Base-by-base conservation (phyloP, 2,888 invertebrate genomes). In the Gerris lacustris region DNA sequence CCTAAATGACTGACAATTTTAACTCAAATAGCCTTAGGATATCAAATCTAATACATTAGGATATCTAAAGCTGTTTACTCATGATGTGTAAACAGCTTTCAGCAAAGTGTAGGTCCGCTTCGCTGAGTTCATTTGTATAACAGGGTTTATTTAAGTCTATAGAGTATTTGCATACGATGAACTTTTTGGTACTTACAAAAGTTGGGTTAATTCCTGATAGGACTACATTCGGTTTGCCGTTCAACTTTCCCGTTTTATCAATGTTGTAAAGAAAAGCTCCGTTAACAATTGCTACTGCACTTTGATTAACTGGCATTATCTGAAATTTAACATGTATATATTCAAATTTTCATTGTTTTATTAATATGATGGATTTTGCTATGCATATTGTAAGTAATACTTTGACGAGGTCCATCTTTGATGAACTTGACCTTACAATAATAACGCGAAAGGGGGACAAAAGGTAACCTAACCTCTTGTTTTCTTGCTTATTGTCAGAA, bases 291-390 rank as follows among this genome's bases (percentile, higher is more conserved):
- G 91, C 90, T 76, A 90, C 89, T 0, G 90, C 87, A 77, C 90
- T 90, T 80, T 89, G 89, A 0, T 88, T 86, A 72, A 90, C 82
- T 0, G 88, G 88, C 86, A 89, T 89, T 68, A 91, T 87, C 90
- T 88, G 78, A 68, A 81, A 79, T 71, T 78, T 77, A 69, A 78
- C 6, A 67, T 69, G 69, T n/a, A 7, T 62, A 62, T 62, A 4
- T 2, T 15, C 15, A 15, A 62, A 15, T 62, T 62, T n/a, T 62
- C 11, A 15, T 63, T 31, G 31, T 31, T 31, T 31, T 31, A 4
- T 2, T 31, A 31, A 2, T 2, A 4, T 31, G 31, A 31, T 2
- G 31, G 31, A 31, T 31, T 31, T 31, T 31, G 31, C 31, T 31
- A 31, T 31, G 31, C 4, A 31, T 31, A 31, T 31, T 31, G 31